Evolutionary conservation across 2,888 invertebrate species (phyloP), one percentile per base, ranked within the genome.

Genomic region (Lypha dubia): DNA sequence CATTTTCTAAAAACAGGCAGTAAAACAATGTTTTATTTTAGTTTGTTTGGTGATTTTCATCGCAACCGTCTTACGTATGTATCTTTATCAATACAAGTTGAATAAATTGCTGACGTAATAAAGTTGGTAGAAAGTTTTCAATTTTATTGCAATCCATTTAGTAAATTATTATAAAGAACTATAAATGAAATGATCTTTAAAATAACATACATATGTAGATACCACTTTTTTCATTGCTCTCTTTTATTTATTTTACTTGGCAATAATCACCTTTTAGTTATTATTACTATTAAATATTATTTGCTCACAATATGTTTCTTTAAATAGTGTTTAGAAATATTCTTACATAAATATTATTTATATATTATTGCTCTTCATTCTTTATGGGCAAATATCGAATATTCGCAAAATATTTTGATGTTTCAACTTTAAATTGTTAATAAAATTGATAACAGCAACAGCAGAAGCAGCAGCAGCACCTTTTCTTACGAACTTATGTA

Each of bases 41-140:
- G 20, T 24, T 53, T 28, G 15, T 28, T n/a, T n/a, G n/a, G 22
- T 49, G 2, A 4, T 51, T 44, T 44, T 44, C 44, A 13, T 22
- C 51, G 22, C 38, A 4, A 62, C 51, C 51, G 3, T 60, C 24
- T 20, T 46, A 5, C 7, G 15, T 67, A 51, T 68, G 28, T 67
- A 51, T 68, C 38, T 53, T 58, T 56, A 56, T 15, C 32, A 60
- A 49, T 7, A 46, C 46, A 46, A 60, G 7, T 35, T 35, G 1
- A 62, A 28, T 46, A 6, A 49, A 62, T 60, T 58, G 53, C 73
- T 81, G 77, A 80, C 84, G 77, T 74, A 77, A 68, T 63, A 56
- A 24, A 56, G 24, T 28, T 56, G 60, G 63, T 63, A 35, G 20
- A 71, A 71, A 71, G 38, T 51, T 75, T 68, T 62, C 0, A 35